These are phyloP conservation scores for Hypotaenidia okinawae DNA, from an alignment of 2,797 vertebrate genomes.

Conservation along the genomic window DNA sequence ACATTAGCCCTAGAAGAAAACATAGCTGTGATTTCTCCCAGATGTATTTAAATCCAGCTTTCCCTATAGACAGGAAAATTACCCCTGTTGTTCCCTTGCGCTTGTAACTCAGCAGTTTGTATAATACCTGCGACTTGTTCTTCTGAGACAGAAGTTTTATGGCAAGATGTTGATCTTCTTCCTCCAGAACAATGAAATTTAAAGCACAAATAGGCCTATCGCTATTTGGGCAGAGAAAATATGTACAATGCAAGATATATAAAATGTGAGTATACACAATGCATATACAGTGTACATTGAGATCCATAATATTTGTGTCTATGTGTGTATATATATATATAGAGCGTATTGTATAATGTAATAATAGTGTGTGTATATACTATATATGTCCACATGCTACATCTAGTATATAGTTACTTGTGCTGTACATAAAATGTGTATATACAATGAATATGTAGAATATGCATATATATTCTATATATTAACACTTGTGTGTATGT, in stretches of 20 bases:
- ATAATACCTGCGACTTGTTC: neutral
- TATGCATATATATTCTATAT: constrained; percentile 47
- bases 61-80: neutral
- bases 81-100: neutral
- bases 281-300: constrained; percentile 39
- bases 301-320: constrained; percentile 26
- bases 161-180: neutral
- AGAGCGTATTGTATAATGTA: constrained; percentile 46
- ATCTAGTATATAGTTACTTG: neutral
- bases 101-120: neutral
- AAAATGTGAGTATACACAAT: constrained; percentile 29
- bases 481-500: neutral
- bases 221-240: constrained; percentile 27
- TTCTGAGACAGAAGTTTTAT: neutral
- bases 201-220: constrained; percentile 25
- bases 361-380: constrained; percentile 53
- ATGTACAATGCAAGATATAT: neutral
- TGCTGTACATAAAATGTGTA: constrained; percentile 61
- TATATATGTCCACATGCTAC: neutral
- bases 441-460: constrained; percentile 57
- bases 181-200: constrained; percentile 42
- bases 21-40: neutral
- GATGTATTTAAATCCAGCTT: neutral
- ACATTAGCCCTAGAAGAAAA: neutral
- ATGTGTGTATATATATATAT: neutral